A percentile compares a stretch with the other conserved stretches of the same genome.
Evolutionary conservation across 1,140 invertebrate species (phyloP).

Genomic region (Portunus trituberculatus): DNA sequence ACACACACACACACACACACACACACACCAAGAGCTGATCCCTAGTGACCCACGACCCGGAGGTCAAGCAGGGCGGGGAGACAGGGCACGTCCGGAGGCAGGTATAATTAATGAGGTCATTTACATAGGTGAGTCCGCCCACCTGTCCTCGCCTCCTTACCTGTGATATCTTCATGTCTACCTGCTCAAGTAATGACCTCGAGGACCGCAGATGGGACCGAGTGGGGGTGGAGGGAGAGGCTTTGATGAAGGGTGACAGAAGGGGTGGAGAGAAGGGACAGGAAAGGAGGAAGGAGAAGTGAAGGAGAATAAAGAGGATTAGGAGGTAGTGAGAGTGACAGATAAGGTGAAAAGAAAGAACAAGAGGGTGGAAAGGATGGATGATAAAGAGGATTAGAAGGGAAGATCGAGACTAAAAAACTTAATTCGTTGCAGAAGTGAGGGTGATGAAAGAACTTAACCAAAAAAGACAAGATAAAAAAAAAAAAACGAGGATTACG

Average conservation of each 20-base stretch:
- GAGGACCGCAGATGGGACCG: background rate
- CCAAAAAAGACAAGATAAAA: background rate
- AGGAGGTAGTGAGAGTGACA: background rate
- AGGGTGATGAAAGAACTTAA: too few species aligned
- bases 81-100: constrained; percentile 35
- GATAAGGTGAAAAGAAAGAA: background rate
- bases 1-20: constrained; percentile 34
- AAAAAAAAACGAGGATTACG: background rate
- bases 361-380: background rate
- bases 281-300: background rate
- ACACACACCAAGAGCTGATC: constrained; percentile 12
- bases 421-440: too few species aligned
- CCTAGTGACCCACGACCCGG: background rate
- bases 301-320: constrained; percentile 7
- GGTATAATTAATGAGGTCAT: constrained; percentile 61
- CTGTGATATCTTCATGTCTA: constrained; percentile 54
- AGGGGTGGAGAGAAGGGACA: background rate
- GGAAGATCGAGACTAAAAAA: too few species aligned
- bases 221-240: background rate
- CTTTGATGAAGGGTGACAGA: background rate
- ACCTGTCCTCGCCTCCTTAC: constrained; percentile 42
- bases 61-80: constrained; percentile 47
- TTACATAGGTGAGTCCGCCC: constrained; percentile 49
- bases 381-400: too few species aligned
- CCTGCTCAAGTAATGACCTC: constrained; percentile 22